Base-by-base conservation (phyloP, 2,797 vertebrate genomes). In the Poeciliopsis turneri region DNA sequence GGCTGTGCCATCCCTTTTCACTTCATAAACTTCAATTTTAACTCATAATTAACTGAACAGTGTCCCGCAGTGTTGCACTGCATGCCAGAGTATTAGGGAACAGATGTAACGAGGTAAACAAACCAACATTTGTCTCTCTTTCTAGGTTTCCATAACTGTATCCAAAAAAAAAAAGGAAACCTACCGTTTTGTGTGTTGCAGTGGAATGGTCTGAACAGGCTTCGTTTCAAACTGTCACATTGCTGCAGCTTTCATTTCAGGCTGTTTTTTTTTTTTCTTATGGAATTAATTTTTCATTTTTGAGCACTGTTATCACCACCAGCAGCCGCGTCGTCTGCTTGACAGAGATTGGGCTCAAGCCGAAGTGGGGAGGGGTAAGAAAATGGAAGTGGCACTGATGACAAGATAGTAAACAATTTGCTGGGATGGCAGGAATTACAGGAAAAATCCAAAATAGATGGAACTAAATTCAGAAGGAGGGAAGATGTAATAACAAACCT, bases 341-440 rank as follows among this genome's bases (percentile, higher is more conserved):
- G 76, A 80, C 82, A 43, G 70, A 18, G 25, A 79, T 46, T 72
- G 76, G 82, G 55, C 69, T 55, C 33, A 39, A 28, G 36, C 33
- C 30, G 47, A 74, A 76, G 66, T 36, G 55, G 79, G 25, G 30
- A 1, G 30, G 11, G 66, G 78, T 33, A n/a, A 2, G 30, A 18
- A 36, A 28, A 51, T 73, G 64, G 78, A 53, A 0, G 57, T 74
- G 28, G 72, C 61, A 59, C 57, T 5, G 72, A 87, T 82, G 73
- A 82, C 77, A 75, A 49, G 83, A 82, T 80, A 74, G 68, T 70
- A 11, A 69, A 72, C 78, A 74, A 82, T 89, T 87, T 86, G 71
- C 75, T 51, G 49, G 55, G 72, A 77, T 55, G 59, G 72, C 53
- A 59, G 10, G 2, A 41, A 84, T 57, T 70, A 71, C 76, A n/a